Conservation (phyloP, 2,888 invertebrate genomes). For the Coelinius sp. region DNA sequence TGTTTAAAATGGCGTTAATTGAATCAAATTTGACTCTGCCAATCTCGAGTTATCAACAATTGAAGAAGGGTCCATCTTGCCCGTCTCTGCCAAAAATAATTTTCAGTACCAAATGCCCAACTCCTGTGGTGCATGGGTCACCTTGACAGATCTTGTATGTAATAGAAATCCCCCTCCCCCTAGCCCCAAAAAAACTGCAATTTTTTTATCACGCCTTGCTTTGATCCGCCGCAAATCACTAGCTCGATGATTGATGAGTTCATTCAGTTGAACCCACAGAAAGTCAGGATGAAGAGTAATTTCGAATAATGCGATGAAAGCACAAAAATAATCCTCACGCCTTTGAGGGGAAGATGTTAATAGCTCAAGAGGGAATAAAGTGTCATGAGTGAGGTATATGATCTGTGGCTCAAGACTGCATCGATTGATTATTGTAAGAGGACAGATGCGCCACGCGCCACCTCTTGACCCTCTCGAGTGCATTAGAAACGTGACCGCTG, state of each 20-base stretch:
- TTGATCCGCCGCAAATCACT: slow-evolving; percentile 39
- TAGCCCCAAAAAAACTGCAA: background rate
- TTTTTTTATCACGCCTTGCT: slow-evolving; percentile 31
- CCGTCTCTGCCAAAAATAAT: too few relatives aligned
- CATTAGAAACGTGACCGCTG: slow-evolving; percentile 45
- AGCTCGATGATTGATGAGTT: slow-evolving; percentile 47
- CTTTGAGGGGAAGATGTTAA: background rate
- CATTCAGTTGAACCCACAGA: slow-evolving; percentile 34
- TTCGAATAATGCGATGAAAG: background rate
- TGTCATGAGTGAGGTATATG: slow-evolving; percentile 9
- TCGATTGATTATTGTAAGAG: slow-evolving; percentile 10
- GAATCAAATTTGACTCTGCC: too few relatives aligned
- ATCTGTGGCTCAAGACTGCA: background rate
- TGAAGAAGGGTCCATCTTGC: too few relatives aligned
- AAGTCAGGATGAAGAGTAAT: background rate
- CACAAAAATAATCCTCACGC: background rate
- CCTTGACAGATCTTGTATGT: background rate
- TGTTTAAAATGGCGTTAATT: too few relatives aligned
- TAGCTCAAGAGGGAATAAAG: background rate
- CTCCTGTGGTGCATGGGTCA: background rate
- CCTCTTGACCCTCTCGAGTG: slow-evolving; percentile 17
- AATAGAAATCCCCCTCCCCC: background rate
- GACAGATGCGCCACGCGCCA: slow-evolving; percentile 43
- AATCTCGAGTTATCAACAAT: too few relatives aligned
- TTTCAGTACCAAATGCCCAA: too few relatives aligned